These are phyloP conservation scores for Cryptus armator DNA, from an alignment of 2,888 invertebrate species.

Conservation along the genomic window DNA sequence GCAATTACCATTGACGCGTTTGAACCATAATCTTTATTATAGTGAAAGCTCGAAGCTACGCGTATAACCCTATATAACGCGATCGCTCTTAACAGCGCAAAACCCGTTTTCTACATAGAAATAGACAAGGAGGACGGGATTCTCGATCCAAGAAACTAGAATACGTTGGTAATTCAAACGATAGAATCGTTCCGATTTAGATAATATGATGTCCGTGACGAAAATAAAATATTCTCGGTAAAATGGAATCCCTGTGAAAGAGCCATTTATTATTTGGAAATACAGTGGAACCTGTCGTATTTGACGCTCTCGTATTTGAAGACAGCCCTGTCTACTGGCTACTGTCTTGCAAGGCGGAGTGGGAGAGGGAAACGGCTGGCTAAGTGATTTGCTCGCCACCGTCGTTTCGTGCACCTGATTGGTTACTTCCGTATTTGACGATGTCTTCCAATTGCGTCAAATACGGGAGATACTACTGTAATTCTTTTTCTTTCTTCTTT, in stretches of 20 bases:
- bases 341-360: no score
- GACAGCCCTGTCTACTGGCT: no score
- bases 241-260: slow-evolving; percentile 32
- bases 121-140: neutral
- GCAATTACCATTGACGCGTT: slow-evolving; percentile 71
- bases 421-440: no score
- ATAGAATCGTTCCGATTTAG: slow-evolving; percentile 9
- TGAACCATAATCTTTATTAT: slow-evolving; percentile 61
- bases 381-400: no score
- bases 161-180: slow-evolving; percentile 13
- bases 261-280: slow-evolving; percentile 27
- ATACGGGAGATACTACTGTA: neutral
- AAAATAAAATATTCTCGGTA: slow-evolving; percentile 20
- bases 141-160: slow-evolving; percentile 17
- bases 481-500: slow-evolving; percentile 35
- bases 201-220: slow-evolving; percentile 42
- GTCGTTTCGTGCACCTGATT: no score
- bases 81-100: slow-evolving; percentile 28
- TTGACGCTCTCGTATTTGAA: no score
- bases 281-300: neutral
- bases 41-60: slow-evolving; percentile 25
- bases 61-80: slow-evolving; percentile 40
- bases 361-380: no score
- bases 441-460: no score
- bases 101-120: slow-evolving; percentile 23